Evolutionary conservation across 2,113 vertebrate genomes (phyloP), one percentile per base, ranked within the genome.

Genomic region (Cynocephalus volans): DNA sequence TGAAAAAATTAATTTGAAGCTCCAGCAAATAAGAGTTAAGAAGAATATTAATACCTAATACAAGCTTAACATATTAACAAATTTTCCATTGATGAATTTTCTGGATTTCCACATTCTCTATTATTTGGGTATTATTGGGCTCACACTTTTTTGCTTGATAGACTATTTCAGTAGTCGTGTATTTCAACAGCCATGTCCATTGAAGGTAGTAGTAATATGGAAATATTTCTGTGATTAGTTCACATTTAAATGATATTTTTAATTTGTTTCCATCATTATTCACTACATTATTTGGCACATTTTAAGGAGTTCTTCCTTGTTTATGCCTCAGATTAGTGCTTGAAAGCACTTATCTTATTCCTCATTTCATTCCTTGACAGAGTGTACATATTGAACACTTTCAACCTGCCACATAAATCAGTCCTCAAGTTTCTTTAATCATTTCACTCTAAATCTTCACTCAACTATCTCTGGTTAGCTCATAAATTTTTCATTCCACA

Each of bases 361-460:
- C 10, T 76, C 50, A 87, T 90, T 87, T 79, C 24, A 65, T 52
- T 64, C 28, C 48, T 58, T 87, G 48, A 92, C 60, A 90, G 23
- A 54, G 18, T 33, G 8, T 52, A 82, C 36, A 82, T 85, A 94
- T 33, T 60, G 21, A 94, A 92, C 21, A 70, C 33, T 89, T 76
- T 85, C n/a, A 86, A 76, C 33, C 52, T 72, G 84, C 13, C 24
- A 70, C 24, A 79, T 60, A 84, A 75, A 75, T 85, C 58, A 96
- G 24, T 67, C 48, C 33, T 94, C 60, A 94, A 70, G 15, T 3
- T 58, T 64, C 17, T 81, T 92, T 81, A 92, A 77, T 94, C 45
- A 85, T 89, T 81, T 93, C 48, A 72, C 28, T 89, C 54, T 50
- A 93, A 87, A 88, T 88, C 62, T 62, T 56, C 79, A 76, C 75